A percentile compares a stretch with the other conserved stretches of the same genome.
Conservation (phyloP, 2,888 invertebrate species). For the Gryllus longicercus region DNA sequence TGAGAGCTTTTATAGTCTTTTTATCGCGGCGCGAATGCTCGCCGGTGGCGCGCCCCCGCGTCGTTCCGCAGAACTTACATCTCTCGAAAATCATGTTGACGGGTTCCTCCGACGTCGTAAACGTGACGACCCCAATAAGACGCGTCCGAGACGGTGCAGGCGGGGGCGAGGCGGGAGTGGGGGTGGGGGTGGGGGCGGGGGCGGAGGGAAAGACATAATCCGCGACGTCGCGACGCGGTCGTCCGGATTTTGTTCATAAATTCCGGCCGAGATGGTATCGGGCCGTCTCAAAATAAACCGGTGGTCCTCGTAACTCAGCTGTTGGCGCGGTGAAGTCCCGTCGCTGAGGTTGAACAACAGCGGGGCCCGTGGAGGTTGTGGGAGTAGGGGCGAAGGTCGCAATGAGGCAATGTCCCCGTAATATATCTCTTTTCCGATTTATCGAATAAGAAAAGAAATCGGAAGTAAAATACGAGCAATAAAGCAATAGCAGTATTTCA, state of each 20-base stretch:
- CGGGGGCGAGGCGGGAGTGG: no score
- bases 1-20: neutral
- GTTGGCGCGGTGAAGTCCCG: neutral
- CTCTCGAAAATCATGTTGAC: neutral
- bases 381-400: no score
- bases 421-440: no score
- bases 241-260: neutral
- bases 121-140: neutral
- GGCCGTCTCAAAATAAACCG: neutral
- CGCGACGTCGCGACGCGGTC: neutral
- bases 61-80: neutral
- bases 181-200: no score
- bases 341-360: neutral
- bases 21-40: slow-evolving; percentile 1
- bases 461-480: no score
- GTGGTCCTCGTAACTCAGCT: slow-evolving; percentile 17
- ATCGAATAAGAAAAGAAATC: no score
- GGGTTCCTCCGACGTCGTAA: neutral
- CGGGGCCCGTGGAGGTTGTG: neutral
- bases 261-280: neutral
- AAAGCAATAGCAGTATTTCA: no score
- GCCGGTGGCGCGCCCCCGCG: neutral
- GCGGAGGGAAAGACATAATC: neutral
- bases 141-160: neutral
- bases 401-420: no score